These are phyloP conservation scores for Muscicapa comitata DNA, from an alignment of 2,797 vertebrate species.

Conservation along the genomic window DNA sequence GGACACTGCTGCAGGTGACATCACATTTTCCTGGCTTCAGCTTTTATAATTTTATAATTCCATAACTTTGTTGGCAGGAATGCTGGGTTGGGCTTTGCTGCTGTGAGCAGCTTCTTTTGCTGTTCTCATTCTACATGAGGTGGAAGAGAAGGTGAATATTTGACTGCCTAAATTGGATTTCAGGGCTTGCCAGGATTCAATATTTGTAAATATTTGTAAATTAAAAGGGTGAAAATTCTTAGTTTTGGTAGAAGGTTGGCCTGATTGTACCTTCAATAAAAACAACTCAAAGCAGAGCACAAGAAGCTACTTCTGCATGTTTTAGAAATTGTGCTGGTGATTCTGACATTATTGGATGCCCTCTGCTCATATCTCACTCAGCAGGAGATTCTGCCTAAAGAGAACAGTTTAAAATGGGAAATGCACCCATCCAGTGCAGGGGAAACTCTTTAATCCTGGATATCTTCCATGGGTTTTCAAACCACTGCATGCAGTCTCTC, in stretches of 20 bases:
- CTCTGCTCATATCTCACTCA: not conserved
- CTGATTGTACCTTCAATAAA: not conserved
- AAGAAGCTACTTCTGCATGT: not conserved
- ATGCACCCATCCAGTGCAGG: not conserved
- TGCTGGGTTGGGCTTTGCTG: not conserved
- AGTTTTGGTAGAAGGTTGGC: not conserved
- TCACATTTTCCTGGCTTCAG: not conserved
- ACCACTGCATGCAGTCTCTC: not conserved
- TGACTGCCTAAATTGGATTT: not conserved
- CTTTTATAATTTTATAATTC: not conserved
- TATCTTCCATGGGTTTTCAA: not conserved
- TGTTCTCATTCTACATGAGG: not conserved
- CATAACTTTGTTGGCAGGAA: not conserved
- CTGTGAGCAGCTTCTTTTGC: not conserved
- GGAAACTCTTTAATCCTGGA: not conserved
- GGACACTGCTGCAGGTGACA: not conserved
- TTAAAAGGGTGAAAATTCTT: not conserved
- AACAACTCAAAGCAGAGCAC: not conserved
- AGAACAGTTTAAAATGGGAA: not conserved
- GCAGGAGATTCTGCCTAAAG: not conserved
- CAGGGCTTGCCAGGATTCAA: not conserved
- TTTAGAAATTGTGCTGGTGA: not conserved
- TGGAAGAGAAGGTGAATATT: not conserved
- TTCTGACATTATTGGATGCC: not conserved
- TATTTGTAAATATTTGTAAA: not conserved